Base-by-base conservation (phyloP, 2,797 vertebrate genomes). In the Cephalopachus bancanus region DNA sequence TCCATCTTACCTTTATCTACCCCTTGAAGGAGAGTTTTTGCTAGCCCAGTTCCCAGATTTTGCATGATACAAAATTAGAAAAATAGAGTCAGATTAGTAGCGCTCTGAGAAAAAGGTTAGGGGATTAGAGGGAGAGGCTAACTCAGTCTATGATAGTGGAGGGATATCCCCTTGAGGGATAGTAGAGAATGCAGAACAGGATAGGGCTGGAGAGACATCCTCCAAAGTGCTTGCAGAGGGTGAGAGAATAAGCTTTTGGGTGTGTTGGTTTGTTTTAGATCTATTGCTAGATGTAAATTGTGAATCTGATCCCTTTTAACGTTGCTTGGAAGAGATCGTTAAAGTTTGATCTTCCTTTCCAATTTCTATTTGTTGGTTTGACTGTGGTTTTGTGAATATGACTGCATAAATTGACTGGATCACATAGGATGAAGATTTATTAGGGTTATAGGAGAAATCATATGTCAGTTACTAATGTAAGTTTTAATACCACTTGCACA, bases 311-410 rank as follows among this genome's bases (percentile, higher is more conserved):
- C 3, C 0, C 33, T 60, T 93, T 91, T 26, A 79, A 94, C 62
- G 59, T 85, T 87, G 57, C 65, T 92, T 96, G 44, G 89, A 89
- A 83, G 44, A 88, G 12, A 83, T n/a, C 51, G 64, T 80, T 79
- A 92, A 95, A 84, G 4, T 69, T 10, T 79, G 6, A 93, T 62
- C 5, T 90, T 92, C 33, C 37, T 79, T 69, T 92, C 76, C 51
- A 72, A 30, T 86, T 95, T 44, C 17, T 60, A 10, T 94, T 91
- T 62, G 15, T 55, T 74, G 37, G 4, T 89, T 94, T 79, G 44
- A 69, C 53, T 83, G 7, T 57, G 26, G 16, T 49, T 79, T 96
- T 95, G 14, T 71, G 37, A 78, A 19, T 84, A 69, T 62, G 9
- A 84, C 57, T 88, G 93, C 55, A 55, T 60, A 19, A 96, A 81